Conservation (phyloP, 2,888 invertebrate genomes). For the Scaptomyza polygonia region DNA sequence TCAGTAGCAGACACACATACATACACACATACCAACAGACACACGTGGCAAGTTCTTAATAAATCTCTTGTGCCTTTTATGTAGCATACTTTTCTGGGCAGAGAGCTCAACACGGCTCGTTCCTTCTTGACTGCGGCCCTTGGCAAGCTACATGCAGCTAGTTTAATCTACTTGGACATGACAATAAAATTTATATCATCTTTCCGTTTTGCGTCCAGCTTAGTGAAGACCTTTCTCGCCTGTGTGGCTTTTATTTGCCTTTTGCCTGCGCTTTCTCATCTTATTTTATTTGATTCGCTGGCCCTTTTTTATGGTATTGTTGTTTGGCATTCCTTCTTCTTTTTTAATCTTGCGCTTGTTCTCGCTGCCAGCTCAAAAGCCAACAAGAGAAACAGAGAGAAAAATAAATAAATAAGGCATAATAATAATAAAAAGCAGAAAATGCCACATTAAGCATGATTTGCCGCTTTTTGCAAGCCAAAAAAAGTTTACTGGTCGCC, state of each 20-base stretch:
- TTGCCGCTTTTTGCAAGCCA: conserved; percentile 71
- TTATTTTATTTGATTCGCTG: conserved; percentile 69
- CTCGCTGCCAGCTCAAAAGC: conserved; percentile 44
- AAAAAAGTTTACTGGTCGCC: conserved; percentile 49
- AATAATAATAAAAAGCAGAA: conserved; percentile 67
- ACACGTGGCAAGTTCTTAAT: conserved; percentile 54
- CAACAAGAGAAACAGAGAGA: conserved; percentile 17
- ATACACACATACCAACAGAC: conserved; percentile 14
- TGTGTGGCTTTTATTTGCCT: conserved; percentile 73
- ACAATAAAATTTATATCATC: conserved; percentile 80
- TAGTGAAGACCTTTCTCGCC: conserved; percentile 75
- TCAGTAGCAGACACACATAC: conserved; percentile 31
- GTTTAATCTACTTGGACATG: conserved; percentile 81
- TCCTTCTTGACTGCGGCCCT: conserved; percentile 7
- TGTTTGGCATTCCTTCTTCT: conserved; percentile 50
- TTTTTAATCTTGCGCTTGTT: conserved; percentile 67
- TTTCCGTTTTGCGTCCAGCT: conserved; percentile 57
- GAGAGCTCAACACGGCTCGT: conserved; percentile 23
- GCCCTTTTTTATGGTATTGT: conserved; percentile 61
- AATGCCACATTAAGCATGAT: conserved; percentile 80
- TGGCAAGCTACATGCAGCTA: conserved; percentile 61
- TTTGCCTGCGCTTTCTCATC: conserved; percentile 43
- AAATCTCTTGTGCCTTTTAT: conserved; percentile 66
- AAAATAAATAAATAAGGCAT: conserved; percentile 58
- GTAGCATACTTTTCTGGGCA: conserved; percentile 61